A percentile compares a stretch with the other conserved stretches of the same genome.
Evolutionary conservation across 2,888 invertebrate species (phyloP).

Genomic region (Brachynemurus nebulosus): DNA sequence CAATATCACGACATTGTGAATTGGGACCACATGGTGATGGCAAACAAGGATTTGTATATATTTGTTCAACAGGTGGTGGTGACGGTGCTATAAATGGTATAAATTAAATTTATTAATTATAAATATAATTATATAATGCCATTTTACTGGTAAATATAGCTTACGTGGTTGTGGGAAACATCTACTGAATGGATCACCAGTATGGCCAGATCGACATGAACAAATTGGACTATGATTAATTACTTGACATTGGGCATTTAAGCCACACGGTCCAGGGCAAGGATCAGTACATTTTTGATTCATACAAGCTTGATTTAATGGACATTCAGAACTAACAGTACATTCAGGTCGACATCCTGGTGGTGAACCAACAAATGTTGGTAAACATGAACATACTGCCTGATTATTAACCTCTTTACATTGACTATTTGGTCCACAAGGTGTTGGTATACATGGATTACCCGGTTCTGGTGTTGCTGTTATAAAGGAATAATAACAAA

Average conservation of each 20-base stretch:
- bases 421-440: constrained; percentile 56
- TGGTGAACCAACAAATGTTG: constrained; percentile 51
- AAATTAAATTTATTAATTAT: too few relatives aligned
- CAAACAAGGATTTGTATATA: constrained; percentile 46
- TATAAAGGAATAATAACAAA: too few relatives aligned
- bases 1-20: constrained; percentile 58
- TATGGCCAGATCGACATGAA: constrained; percentile 46
- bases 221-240: constrained; percentile 62
- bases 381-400: constrained; percentile 49
- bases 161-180: constrained; percentile 32
- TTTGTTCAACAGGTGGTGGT: constrained; percentile 21
- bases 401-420: constrained; percentile 50
- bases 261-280: constrained; percentile 59
- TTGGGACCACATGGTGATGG: constrained; percentile 73
- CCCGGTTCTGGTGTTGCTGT: constrained; percentile 7
- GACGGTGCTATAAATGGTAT: constrained; percentile 38
- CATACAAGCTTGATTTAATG: constrained; percentile 52
- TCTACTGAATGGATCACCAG: constrained; percentile 53
- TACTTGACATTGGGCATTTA: constrained; percentile 54
- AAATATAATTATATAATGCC: too few relatives aligned
- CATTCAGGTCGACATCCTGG: constrained; percentile 62
- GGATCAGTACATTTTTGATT: constrained; percentile 61
- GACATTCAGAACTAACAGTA: constrained; percentile 54
- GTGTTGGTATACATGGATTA: constrained; percentile 54
- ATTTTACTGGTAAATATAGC: too few relatives aligned